Evolutionary conservation across 2,888 invertebrate species (phyloP).

Genomic region (Xestia ashworthii): DNA sequence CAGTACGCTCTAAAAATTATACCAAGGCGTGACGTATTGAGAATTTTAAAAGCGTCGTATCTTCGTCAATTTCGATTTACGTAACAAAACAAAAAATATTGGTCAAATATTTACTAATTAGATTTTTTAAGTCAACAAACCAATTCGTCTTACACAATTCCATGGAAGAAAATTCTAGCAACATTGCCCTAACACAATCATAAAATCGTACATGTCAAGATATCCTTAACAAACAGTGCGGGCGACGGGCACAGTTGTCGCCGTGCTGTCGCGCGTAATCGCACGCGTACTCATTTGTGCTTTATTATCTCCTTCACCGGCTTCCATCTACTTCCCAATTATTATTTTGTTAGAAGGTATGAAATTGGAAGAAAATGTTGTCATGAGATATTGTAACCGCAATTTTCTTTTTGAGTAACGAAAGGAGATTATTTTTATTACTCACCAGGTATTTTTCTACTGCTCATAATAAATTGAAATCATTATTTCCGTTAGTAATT

Average conservation of each 20-base stretch:
- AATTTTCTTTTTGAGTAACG: neutral
- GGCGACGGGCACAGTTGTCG: constrained; percentile 65
- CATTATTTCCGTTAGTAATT: neutral
- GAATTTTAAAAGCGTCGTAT: too few relatives aligned
- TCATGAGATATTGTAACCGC: neutral
- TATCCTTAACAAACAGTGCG: constrained; percentile 72
- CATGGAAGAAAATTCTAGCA: neutral
- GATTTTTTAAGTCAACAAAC: too few relatives aligned
- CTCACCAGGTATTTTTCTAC: neutral
- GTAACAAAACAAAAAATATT: too few relatives aligned
- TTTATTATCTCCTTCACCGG: constrained; percentile 72
- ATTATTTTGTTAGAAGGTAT: constrained; percentile 54
- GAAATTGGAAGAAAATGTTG: constrained; percentile 38
- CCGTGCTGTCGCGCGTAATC: constrained; percentile 64
- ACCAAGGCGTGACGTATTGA: too few relatives aligned
- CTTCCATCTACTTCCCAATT: constrained; percentile 67
- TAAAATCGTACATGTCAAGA: constrained; percentile 63
- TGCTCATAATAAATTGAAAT: neutral
- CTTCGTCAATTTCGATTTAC: too few relatives aligned
- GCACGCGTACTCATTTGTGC: constrained; percentile 71
- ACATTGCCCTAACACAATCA: constrained; percentile 21
- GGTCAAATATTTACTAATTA: too few relatives aligned
- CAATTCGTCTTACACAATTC: neutral
- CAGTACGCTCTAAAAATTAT: too few relatives aligned
- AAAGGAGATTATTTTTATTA: neutral